Percentiles rank a stretch among this genome's conserved stretches.
Conservation (phyloP, 2,113 vertebrate genomes). For the Pseudopodoces humilis region DNA sequence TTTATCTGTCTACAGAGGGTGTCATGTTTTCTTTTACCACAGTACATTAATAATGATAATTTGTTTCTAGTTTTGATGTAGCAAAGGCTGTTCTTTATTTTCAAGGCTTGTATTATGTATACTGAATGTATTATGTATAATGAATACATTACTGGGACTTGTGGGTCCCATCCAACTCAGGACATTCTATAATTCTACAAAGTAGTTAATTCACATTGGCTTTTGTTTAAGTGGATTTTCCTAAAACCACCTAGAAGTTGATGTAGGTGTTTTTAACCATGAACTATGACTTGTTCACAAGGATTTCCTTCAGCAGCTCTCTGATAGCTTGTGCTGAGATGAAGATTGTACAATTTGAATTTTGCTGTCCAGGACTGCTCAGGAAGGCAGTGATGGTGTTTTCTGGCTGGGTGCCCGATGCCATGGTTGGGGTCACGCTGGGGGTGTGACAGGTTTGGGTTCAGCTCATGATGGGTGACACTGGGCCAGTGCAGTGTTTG, state of each 20-base stretch:
- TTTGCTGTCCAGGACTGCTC: not conserved
- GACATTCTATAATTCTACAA: no score
- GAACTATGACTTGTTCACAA: not conserved
- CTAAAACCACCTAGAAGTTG: not conserved
- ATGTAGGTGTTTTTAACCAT: not conserved
- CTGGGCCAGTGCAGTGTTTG: not conserved
- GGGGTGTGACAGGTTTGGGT: not conserved
- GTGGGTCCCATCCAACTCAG: not conserved
- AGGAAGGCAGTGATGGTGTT: not conserved
- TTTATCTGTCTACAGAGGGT: not conserved
- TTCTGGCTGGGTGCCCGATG: not conserved
- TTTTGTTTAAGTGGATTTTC: not conserved
- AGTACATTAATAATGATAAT: not conserved
- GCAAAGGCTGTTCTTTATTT: not conserved
- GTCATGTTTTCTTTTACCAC: not conserved
- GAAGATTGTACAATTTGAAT: fast-evolving
- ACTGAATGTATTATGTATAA: not conserved
- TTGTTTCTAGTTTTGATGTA: not conserved
- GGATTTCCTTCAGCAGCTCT: not conserved
- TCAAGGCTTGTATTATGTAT: not conserved
- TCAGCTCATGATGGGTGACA: not conserved
- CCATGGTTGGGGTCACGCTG: fast-evolving
- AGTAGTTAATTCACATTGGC: not conserved
- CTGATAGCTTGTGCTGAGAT: not conserved
- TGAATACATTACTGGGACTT: no score